Evolutionary conservation across 2,888 invertebrate species (phyloP), one percentile per base, ranked within the genome.

Genomic region (Drosophila paracracens): DNA sequence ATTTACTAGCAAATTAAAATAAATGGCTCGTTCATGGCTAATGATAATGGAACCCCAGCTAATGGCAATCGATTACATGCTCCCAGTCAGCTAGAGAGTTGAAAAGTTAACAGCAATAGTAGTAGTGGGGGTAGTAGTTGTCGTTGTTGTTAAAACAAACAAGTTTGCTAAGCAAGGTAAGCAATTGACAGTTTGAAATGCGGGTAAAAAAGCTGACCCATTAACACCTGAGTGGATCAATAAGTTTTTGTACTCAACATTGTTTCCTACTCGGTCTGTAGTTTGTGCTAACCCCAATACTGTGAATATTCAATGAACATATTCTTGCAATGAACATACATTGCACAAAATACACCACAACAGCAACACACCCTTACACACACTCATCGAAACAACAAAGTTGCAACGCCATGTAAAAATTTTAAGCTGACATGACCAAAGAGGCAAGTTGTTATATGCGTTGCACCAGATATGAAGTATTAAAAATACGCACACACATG

Each of bases 371-470:
- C 27, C 21, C 21, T 43, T 21, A 35, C 51, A 58, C 61, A 38
- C n/a, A 27, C 27, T 25, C 11, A 50, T 29, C 56, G 35, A 57
- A 66, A 43, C 57, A 66, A 62, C 46, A 66, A 60, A 70, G 58
- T 56, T 62, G 52, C 43, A 51, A 38, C 56, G 51, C 50, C 48
- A 29, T 58, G 65, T 70, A 56, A 11, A 71, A 74, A 71, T 71
- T 59, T 63, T 62, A 52, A 50, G 74, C 65, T 75, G 75, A 74
- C 62, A 70, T 66, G 70, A 25, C 57, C 63, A 75, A 75, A 72
- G 73, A 76, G 62, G 61, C 58, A 78, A 73, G 70, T 81, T 74
- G 74, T 77, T 77, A 82, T 78, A 81, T 79, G 76, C 74, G 63
- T 74, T 79, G 68, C 74, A 74, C 60, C 74, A 76, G 70, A 81